Evolutionary conservation across 2,113 vertebrate genomes (phyloP).

Genomic region (Alethe diademata): DNA sequence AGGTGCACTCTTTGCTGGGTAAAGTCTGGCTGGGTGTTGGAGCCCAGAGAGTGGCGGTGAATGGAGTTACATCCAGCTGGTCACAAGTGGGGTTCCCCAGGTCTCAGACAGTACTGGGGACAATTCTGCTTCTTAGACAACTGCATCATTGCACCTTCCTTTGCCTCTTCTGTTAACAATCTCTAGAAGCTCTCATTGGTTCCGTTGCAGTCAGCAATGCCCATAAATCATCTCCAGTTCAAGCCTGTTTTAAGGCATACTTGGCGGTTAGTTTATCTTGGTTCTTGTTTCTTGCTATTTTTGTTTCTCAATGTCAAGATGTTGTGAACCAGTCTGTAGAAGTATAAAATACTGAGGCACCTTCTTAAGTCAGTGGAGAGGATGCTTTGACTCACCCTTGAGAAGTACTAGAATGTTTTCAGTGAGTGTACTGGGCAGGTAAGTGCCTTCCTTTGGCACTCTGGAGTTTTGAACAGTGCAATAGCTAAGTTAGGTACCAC

Average conservation of each 20-base stretch:
- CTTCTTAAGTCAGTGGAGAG: background rate
- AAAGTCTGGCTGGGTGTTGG: background rate
- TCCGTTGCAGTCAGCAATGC: background rate
- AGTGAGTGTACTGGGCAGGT: background rate
- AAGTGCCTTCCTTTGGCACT: background rate
- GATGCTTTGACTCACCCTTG: background rate
- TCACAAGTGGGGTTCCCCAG: background rate
- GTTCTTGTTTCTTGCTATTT: background rate
- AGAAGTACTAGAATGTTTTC: background rate
- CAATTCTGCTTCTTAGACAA: background rate
- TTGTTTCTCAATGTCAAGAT: background rate
- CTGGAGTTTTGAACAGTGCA: background rate
- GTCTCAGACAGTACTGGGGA: no score
- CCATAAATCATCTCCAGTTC: background rate
- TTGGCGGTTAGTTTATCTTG: background rate
- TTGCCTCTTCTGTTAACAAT: background rate
- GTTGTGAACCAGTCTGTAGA: background rate
- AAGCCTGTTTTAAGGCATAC: background rate
- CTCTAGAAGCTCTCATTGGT: background rate
- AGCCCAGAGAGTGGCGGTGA: background rate
- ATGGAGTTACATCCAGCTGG: background rate
- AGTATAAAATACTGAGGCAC: background rate
- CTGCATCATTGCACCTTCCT: background rate
- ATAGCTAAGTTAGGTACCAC: background rate
- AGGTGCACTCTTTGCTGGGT: background rate